Percentiles rank a stretch among this genome's conserved stretches.
Conservation (phyloP, 2,113 vertebrate species). For the Alosa alosa region DNA sequence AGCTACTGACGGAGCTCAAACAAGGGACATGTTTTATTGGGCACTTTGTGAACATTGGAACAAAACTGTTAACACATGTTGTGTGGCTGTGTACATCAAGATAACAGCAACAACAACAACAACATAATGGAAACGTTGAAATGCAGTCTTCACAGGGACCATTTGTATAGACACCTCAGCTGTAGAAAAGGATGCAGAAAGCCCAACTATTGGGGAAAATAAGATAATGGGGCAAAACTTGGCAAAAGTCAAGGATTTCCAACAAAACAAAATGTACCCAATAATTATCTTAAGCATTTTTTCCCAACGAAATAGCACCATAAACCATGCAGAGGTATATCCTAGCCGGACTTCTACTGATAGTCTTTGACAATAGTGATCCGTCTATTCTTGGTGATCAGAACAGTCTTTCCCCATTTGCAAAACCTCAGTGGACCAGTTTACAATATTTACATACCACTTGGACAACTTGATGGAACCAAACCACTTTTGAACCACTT, state of each 20-base stretch:
- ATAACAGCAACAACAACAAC: not conserved
- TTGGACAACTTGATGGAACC: not conserved
- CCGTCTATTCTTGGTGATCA: not conserved
- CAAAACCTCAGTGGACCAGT: constrained; percentile 9
- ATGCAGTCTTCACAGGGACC: not conserved
- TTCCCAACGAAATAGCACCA: constrained; percentile 48
- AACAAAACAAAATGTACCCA: constrained; percentile 16
- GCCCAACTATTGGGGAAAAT: not conserved
- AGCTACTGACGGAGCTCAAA: not conserved
- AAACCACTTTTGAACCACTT: not conserved
- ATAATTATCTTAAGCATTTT: constrained; percentile 24
- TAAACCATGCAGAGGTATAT: constrained; percentile 59
- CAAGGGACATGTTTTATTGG: not conserved
- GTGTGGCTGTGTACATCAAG: not conserved
- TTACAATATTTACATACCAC: constrained; percentile 2
- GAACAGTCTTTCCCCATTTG: not conserved
- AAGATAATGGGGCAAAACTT: not conserved
- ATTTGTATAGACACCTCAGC: not conserved
- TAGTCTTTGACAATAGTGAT: not conserved
- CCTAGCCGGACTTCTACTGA: constrained; percentile 24
- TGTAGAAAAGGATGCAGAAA: not conserved
- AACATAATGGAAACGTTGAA: not conserved
- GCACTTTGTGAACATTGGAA: not conserved
- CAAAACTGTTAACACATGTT: not conserved
- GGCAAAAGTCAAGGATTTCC: constrained; percentile 18